Evolutionary conservation across 2,797 vertebrate genomes (phyloP).

Genomic region (Hylomyscus alleni): DNA sequence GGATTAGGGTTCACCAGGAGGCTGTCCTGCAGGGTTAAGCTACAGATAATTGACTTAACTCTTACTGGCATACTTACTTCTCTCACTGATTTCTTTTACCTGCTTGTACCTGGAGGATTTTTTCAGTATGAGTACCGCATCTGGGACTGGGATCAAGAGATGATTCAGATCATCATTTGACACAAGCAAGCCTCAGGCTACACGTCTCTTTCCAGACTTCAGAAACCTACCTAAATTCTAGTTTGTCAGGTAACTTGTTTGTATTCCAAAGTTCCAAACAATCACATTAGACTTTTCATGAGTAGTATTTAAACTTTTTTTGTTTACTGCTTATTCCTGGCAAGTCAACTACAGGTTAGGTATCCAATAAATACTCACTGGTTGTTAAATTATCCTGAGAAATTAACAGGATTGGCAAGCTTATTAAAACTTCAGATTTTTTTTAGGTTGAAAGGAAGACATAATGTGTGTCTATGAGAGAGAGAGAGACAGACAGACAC

Average conservation of each 20-base stretch:
- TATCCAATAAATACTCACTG: background rate
- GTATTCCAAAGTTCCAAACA: background rate
- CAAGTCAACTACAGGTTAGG: background rate
- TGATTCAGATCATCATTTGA: background rate
- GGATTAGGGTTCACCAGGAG: background rate
- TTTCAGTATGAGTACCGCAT: background rate
- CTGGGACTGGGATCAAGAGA: background rate
- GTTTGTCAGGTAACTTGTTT: background rate
- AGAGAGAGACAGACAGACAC: background rate
- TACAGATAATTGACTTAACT: conserved; percentile 48
- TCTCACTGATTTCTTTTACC: conserved; percentile 7
- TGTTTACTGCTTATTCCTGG: conserved; percentile 3
- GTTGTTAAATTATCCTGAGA: conserved; percentile 45
- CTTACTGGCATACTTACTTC: background rate
- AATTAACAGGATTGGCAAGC: conserved; percentile 5
- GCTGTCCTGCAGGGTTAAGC: background rate
- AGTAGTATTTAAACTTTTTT: conserved; percentile 6
- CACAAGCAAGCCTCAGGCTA: background rate
- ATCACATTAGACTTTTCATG: background rate
- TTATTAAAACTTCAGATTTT: conserved; percentile 2
- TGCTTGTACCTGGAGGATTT: conserved; percentile 14
- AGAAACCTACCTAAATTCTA: background rate
- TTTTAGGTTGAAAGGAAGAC: background rate
- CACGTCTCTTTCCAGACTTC: background rate
- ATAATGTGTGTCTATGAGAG: background rate